Conservation (phyloP, 2,797 vertebrate species). For the Potorous gilbertii region DNA sequence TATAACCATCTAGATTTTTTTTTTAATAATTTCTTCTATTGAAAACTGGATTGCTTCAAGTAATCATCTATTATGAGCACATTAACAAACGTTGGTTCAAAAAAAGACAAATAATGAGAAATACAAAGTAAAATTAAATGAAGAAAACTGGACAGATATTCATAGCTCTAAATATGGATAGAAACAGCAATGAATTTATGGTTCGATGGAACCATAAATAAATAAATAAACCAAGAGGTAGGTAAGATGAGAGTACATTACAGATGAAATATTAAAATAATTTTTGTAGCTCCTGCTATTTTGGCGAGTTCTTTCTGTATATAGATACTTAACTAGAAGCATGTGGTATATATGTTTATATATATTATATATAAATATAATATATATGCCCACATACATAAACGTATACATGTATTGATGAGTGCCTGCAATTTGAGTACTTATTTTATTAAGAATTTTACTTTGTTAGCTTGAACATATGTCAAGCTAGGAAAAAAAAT, state of each 20-base stretch:
- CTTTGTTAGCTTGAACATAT: conserved; percentile 37
- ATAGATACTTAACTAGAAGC: conserved; percentile 25
- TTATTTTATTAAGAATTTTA: conserved; percentile 54
- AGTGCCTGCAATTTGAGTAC: conserved; percentile 17
- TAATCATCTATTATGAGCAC: background rate
- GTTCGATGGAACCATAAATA: no score
- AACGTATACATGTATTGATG: background rate
- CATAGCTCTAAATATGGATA: background rate
- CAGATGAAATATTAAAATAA: no score
- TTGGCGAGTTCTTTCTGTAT: background rate
- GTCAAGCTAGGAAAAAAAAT: conserved; percentile 43
- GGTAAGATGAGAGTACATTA: no score
- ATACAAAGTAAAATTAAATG: background rate
- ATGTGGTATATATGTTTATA: background rate
- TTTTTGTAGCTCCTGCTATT: background rate
- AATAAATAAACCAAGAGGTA: no score
- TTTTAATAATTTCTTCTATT: background rate
- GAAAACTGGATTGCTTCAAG: background rate
- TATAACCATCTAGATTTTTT: background rate
- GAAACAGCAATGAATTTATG: background rate
- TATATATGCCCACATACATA: no score
- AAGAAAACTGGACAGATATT: background rate
- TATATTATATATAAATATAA: no score
- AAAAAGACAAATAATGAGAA: background rate
- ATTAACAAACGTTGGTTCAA: background rate